These are phyloP conservation scores for Crocuta crocuta DNA, from an alignment of 2,113 vertebrate genomes.

Conservation along the genomic window DNA sequence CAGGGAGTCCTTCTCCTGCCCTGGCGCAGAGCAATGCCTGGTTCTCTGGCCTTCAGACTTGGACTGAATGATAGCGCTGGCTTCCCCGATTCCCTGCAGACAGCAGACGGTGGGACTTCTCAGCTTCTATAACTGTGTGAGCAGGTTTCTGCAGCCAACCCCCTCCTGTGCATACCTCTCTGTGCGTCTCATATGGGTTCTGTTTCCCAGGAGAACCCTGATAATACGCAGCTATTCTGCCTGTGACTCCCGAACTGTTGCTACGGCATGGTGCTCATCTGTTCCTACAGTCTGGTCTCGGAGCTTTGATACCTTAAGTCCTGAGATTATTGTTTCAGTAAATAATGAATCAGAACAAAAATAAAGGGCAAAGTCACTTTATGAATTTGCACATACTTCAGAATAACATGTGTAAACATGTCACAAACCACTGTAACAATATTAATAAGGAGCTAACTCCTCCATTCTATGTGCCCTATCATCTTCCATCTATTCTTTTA, in stretches of 20 bases:
- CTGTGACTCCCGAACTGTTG: neutral
- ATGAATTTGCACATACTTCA: neutral
- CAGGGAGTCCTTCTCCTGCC: neutral
- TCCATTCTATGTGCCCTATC: neutral
- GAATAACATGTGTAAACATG: neutral
- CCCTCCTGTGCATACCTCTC: neutral
- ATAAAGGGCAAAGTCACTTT: neutral
- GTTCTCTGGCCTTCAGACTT: neutral
- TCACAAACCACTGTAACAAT: neutral
- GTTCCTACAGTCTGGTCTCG: neutral
- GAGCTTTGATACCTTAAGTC: neutral
- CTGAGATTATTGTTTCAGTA: slow-evolving; percentile 5
- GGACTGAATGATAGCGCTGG: neutral
- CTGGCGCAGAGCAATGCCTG: neutral
- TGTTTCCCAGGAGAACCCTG: neutral
- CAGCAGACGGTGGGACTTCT: neutral
- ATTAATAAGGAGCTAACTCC: neutral
- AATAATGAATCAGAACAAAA: neutral
- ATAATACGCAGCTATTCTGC: neutral
- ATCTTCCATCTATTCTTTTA: neutral
- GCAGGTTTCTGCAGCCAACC: neutral
- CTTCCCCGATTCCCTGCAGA: neutral
- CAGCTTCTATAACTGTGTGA: neutral
- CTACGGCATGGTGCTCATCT: neutral
- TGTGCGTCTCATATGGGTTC: neutral